Conservation (phyloP, 1,140 invertebrate species). For the Neuroterus valhalla region DNA sequence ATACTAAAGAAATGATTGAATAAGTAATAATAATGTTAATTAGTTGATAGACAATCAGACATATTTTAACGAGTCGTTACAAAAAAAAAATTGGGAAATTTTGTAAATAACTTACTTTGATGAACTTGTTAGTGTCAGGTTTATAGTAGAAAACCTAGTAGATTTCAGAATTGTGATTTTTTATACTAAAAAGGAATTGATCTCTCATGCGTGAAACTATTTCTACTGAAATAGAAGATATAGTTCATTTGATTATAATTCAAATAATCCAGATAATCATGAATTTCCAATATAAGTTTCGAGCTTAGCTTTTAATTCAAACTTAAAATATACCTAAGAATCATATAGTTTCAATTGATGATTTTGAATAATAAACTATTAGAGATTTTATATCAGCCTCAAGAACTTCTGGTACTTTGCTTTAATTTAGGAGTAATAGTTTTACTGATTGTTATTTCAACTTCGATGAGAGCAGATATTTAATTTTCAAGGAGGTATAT, state of each 20-base stretch:
- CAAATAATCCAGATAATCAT: no score
- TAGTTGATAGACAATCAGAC: neutral
- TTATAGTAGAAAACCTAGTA: neutral
- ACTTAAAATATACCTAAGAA: constrained; percentile 30
- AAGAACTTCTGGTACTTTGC: constrained; percentile 55
- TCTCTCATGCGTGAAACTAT: constrained; percentile 14
- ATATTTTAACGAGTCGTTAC: no score
- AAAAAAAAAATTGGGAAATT: no score
- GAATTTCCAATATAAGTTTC: no score
- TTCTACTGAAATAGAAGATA: constrained; percentile 1
- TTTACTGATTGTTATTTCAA: constrained; percentile 1
- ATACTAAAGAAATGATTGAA: constrained; percentile 7
- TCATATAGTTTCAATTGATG: constrained; percentile 37
- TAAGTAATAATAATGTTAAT: constrained; percentile 6
- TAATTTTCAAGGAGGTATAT: no score
- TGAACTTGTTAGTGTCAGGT: no score
- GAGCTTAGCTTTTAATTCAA: constrained; percentile 34
- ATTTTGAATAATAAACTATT: constrained; percentile 39
- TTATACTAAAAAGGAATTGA: neutral
- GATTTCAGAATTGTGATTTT: neutral
- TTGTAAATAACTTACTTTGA: no score
- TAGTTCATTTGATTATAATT: constrained; percentile 10
- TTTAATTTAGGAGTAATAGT: constrained; percentile 50
- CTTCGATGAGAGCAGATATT: no score
- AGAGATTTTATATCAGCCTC: constrained; percentile 29